Conservation (phyloP, 2,113 vertebrate species). For the Pteruthius melanotis region DNA sequence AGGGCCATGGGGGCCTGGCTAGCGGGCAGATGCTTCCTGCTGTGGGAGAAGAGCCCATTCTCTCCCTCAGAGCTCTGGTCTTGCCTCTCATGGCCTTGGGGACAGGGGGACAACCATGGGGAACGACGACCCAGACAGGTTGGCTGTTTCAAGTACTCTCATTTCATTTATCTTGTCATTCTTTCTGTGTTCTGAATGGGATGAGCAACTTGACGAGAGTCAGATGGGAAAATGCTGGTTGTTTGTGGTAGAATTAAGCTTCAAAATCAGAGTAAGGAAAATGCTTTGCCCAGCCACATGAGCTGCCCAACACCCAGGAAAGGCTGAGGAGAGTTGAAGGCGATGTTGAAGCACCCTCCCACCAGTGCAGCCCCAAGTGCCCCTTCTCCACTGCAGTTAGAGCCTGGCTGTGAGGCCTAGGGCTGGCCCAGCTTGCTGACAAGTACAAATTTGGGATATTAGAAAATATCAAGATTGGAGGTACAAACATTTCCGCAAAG, state of each 20-base stretch:
- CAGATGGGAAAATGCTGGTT: not conserved
- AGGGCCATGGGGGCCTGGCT: not conserved
- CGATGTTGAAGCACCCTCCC: not conserved
- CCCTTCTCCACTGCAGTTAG: not conserved
- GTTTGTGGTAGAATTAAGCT: not conserved
- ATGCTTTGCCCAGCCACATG: not conserved
- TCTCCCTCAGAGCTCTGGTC: not conserved
- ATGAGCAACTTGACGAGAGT: not conserved
- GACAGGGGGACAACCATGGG: not conserved
- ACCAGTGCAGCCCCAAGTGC: not conserved
- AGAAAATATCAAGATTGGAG: rapidly evolving
- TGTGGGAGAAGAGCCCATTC: rapidly evolving
- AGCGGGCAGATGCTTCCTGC: not conserved
- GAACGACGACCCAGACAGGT: rapidly evolving
- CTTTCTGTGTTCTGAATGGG: not conserved
- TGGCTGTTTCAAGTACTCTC: not conserved
- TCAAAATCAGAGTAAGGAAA: not conserved
- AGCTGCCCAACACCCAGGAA: not conserved
- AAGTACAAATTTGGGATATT: not conserved
- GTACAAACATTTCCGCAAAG: not conserved
- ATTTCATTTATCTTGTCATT: not conserved
- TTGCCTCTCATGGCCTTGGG: rapidly evolving
- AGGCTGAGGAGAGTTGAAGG: not conserved
- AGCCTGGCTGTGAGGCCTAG: rapidly evolving
- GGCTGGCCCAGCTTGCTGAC: not conserved